Base-by-base conservation (phyloP, 1,140 invertebrate genomes). In the Penaeus indicus region DNA sequence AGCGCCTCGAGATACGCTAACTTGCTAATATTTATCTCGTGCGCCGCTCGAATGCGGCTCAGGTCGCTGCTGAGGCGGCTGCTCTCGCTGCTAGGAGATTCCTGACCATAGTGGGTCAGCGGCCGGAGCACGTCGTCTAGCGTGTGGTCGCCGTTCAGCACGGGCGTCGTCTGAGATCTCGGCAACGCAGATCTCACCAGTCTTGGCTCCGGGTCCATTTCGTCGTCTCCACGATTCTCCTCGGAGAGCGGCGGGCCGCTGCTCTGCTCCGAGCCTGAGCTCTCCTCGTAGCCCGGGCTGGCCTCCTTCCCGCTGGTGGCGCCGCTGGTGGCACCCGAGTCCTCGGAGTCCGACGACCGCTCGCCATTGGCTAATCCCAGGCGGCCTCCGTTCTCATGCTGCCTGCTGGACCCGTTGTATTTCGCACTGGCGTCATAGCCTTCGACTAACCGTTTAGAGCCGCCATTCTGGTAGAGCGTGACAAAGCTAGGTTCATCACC, bases 251-350 rank as follows among this genome's bases (percentile, higher is more conserved):
- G 84, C 21, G 90, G 85, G 25, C 81, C 88, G 77, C 90, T 90
- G 67, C 90, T 90, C 64, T 90, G 90, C 54, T 90, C 90, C 19
- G 90, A 90, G 18, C 90, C 90, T 1, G 87, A 89, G 62, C 88
- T 89, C 81, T 90, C 90, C 79, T 89, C 90, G 54, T 89, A 90
- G 22, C 90, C 90, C 7, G 90, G 90, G 63, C 90, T 90, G 11
- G 90, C 90, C 64, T 90, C 90, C 79, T 90, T 90, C n/a, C 90
- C 90, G 62, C 84, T 87, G n/a, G 90, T 90, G 69, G 90, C 90
- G 4, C 90, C 90, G 54, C 86, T 88, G 16, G 87, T 89, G 63
- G 90, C 88, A 21, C 84, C 81, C 16, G 90, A 90, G 84, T 90
- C 90, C 61, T 90, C 90, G 11, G 90, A 90, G 62, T 90, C 90